phyloP scores from a whole-genome alignment of 2,888 invertebrate genomes.

The Teleogryllus oceanicus region DNA sequence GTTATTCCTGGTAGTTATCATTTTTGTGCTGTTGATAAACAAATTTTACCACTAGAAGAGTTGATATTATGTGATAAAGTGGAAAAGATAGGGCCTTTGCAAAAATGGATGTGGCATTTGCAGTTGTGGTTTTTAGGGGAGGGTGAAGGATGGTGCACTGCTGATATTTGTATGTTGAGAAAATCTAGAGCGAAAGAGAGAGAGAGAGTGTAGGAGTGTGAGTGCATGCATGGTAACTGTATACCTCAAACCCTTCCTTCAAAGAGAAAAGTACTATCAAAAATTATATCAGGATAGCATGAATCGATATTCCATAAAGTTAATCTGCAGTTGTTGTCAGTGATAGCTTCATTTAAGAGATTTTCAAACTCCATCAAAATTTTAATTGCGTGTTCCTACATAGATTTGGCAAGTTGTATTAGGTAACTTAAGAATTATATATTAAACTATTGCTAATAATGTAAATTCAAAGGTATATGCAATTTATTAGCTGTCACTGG shows the following conservation, averaged over 20 bases:
- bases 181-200: not conserved
- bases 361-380: not conserved
- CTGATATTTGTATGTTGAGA: constrained; percentile 26
- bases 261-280: constrained; percentile 12
- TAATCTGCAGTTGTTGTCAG: not conserved
- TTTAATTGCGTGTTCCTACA: too few species aligned
- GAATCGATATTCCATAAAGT: constrained; percentile 19
- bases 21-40: constrained; percentile 25
- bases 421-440: too few species aligned
- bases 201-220: constrained; percentile 25
- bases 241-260: constrained; percentile 31
- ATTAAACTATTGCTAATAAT: not conserved
- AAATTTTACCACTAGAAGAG: constrained; percentile 30
- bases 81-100: constrained; percentile 11
- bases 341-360: not conserved
- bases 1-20: constrained; percentile 1
- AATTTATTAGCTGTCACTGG: not conserved
- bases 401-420: too few species aligned
- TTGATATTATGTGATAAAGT: constrained; percentile 31
- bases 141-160: constrained; percentile 29
- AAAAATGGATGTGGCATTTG: constrained; percentile 23
- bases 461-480: not conserved
- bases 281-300: constrained; percentile 34
- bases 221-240: constrained; percentile 37
- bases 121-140: constrained; percentile 23